Base-by-base conservation (phyloP, 2,113 vertebrate species). In the Periophthalmodon schlosseri region DNA sequence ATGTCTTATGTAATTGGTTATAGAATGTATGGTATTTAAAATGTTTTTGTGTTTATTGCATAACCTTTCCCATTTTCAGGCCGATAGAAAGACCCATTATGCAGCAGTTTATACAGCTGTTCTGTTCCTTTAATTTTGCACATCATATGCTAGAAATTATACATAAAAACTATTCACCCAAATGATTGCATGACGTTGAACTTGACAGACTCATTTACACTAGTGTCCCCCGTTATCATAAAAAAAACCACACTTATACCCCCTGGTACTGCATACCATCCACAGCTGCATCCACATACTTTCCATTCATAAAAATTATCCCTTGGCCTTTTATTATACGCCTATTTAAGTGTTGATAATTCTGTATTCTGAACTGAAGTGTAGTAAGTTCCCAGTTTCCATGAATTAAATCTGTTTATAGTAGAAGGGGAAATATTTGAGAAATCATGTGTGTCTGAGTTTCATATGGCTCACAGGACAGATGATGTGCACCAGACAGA, bases 391-490 rank as follows among this genome's bases (percentile, higher is more conserved):
- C 23, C 23, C 57, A 60, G 12, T 60, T 60, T 60, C 57, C 57
- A 60, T 60, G 24, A 60, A 60, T 24, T 13, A 60, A 24, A 28
- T 24, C 57, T 60, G 60, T 63, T 20, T 63, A 79, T 84, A 84
- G 82, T 79, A 71, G 69, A 79, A 86, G 73, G 65, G 60, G 70
- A 8, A 47, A 74, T 66, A 70, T 91, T 92, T 89, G 84, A 89
- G 89, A 87, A 80, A 75, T 82, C 82, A 89, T 86, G 84, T 86
- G 86, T 81, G 72, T 80, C 84, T 91, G 88, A 90, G 83, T 63
- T 78, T 78, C 77, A 86, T 74, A 85, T 84, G 84, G 72, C 81
- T 86, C 80, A 86, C 72, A 77, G 77, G 77, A 73, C 82, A 79
- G 70, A 78, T 87, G 83, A 90, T 86, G 76, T 73, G 75, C 72